Conservation (phyloP, 2,797 vertebrate species). For the Tachyglossus aculeatus region DNA sequence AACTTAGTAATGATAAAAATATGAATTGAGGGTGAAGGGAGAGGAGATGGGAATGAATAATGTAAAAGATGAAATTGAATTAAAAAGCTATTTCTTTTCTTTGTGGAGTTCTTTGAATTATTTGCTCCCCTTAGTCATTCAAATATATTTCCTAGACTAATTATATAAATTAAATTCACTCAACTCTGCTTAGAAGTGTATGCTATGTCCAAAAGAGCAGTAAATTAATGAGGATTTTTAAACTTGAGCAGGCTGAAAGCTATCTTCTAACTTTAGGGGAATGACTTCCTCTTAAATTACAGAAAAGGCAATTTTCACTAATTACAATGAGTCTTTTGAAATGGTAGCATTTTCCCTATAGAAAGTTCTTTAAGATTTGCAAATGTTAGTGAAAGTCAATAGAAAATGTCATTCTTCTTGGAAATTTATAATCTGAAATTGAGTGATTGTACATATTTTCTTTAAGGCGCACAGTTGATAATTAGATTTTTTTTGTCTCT, state of each 20-base stretch:
- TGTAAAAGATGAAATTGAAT: not conserved
- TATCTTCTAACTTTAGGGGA: conserved; percentile 42
- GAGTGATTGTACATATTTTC: too few species aligned
- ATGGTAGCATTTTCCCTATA: conserved; percentile 51
- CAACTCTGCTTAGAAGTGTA: conserved; percentile 18
- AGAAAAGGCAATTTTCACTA: conserved; percentile 58
- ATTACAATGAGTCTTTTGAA: conserved; percentile 57
- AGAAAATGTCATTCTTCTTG: not conserved
- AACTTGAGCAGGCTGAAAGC: conserved; percentile 18
- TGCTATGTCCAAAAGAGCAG: conserved; percentile 41
- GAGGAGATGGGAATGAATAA: not conserved
- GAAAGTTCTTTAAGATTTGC: conserved; percentile 30
- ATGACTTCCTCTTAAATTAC: conserved; percentile 42
- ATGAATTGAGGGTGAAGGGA: not conserved
- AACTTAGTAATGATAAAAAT: not conserved
- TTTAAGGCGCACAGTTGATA: too few species aligned
- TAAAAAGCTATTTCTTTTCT: too few species aligned
- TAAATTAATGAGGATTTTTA: conserved; percentile 40
- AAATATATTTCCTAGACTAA: conserved; percentile 15
- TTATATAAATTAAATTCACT: conserved; percentile 23
- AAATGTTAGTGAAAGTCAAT: conserved; percentile 13
- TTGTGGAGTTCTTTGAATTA: not conserved
- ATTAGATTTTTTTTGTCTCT: too few species aligned
- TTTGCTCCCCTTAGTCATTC: conserved; percentile 6
- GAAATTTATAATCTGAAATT: not conserved